Base-by-base conservation (phyloP, 2,888 invertebrate species). In the Dasypogon diadema region DNA sequence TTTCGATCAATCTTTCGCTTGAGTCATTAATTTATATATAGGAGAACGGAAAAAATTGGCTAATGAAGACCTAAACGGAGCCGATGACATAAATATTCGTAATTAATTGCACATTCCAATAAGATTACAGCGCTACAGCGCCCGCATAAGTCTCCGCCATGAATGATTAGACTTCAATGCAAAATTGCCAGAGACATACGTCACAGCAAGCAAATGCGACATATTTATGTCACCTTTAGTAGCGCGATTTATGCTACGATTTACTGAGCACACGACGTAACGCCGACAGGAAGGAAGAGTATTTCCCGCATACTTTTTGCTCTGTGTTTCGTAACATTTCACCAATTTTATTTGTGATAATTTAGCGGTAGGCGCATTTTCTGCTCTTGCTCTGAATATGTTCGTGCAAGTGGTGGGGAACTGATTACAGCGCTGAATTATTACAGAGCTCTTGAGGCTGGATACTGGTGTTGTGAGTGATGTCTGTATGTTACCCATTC, bases 11-110 rank as follows among this genome's bases (percentile, higher is more conserved):
- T 65, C 48, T 46, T 46, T 48, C 14, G 24, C 65, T 65, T 65
- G 65, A 65, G 22, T 65, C 65, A 65, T 65, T 65, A 65, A 65
- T 65, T 65, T 65, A 65, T 46, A 65, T 65, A 46, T 65, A 65
- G 65, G 21, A 46, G 48, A 65, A 37, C 8, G 48, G 22, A 65
- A 46, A 46, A 65, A 48, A 46, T 65, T 6, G 14, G 24, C 65
- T 54, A 54, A 70, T 34, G 70, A 54, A 70, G 54, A 70, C 54
- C 54, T 26, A 51, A 30, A 70, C n/a, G n/a, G 21, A 30, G 54
- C n/a, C 14, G 37, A 12, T 54, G 70, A 24, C 48, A 46, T 34
- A 70, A 37, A 54, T 24, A 70, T 54, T 70, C 34, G 70, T 54
- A 70, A 70, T 54, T 70, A 54, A 70, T 51, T 34, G 26, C 14